phyloP scores from a whole-genome alignment of 2,797 vertebrate genomes.

The Botia kubotai region DNA sequence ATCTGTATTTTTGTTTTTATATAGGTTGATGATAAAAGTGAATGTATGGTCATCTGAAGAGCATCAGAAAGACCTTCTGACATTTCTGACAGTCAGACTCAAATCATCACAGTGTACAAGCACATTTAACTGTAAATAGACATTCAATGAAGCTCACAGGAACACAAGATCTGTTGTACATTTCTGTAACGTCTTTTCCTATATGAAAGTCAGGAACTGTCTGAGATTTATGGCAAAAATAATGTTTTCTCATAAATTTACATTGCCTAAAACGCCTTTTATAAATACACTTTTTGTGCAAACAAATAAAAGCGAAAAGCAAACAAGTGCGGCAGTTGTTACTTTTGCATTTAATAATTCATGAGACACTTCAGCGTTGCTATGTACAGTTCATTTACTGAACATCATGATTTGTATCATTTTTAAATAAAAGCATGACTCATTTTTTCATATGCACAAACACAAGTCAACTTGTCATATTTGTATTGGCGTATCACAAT shows the following conservation, averaged over 20 bases:
- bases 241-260: constrained; percentile 28
- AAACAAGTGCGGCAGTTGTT: constrained; percentile 8
- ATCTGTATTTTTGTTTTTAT: background rate
- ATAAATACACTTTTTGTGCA: constrained; percentile 34
- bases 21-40: constrained; percentile 29
- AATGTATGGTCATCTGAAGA: constrained; percentile 28
- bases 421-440: constrained; percentile 56
- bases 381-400: constrained; percentile 83
- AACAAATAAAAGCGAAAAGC: background rate
- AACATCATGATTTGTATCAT: constrained; percentile 67
- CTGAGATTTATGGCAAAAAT: constrained; percentile 17
- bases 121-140: background rate
- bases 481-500: constrained; percentile 27
- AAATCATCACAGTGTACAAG: background rate
- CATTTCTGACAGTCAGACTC: no score
- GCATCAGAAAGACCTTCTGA: background rate
- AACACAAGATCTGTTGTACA: constrained; percentile 34
- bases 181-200: constrained; percentile 51
- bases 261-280: constrained; percentile 33
- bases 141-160: constrained; percentile 8
- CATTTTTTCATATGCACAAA: constrained; percentile 37
- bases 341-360: constrained; percentile 7
- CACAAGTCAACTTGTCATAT: constrained; percentile 10
- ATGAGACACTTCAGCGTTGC: constrained; percentile 74
- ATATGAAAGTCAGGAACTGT: constrained; percentile 24